phyloP scores from a whole-genome alignment of 2,113 vertebrate species.

The Saguinus imperator region DNA sequence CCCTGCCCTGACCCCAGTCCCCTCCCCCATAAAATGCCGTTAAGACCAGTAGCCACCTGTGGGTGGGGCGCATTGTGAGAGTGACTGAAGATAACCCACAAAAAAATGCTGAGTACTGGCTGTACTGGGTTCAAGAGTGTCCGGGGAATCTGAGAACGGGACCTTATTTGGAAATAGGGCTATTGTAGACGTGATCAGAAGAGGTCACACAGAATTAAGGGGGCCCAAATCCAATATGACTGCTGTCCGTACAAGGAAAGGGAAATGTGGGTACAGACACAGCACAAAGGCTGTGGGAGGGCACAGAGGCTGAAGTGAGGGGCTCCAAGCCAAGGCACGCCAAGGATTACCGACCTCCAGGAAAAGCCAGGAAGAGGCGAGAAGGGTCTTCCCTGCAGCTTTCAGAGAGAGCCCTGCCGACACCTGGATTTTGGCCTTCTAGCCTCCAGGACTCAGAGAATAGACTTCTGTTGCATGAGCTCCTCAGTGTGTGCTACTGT shows the following conservation, averaged over 20 bases:
- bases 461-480: accelerated
- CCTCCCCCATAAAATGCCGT: accelerated
- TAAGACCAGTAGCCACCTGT: accelerated
- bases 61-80: accelerated
- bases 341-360: too few relatives aligned
- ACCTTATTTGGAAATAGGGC: not conserved
- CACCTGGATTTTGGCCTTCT: not conserved
- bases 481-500: accelerated
- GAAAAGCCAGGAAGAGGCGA: accelerated
- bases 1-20: accelerated
- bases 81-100: accelerated
- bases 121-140: not conserved
- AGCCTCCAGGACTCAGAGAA: not conserved
- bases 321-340: not conserved
- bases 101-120: not conserved
- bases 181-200: not conserved
- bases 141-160: not conserved
- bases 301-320: too few relatives aligned
- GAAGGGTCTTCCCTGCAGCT: not conserved
- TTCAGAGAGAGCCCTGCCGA: too few relatives aligned
- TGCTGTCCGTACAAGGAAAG: not conserved
- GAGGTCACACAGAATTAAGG: not conserved
- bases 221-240: not conserved
- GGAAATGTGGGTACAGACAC: not conserved
- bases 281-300: not conserved